Evolutionary conservation across 2,113 vertebrate genomes (phyloP).

Genomic region (Elaphurus davidianus): DNA sequence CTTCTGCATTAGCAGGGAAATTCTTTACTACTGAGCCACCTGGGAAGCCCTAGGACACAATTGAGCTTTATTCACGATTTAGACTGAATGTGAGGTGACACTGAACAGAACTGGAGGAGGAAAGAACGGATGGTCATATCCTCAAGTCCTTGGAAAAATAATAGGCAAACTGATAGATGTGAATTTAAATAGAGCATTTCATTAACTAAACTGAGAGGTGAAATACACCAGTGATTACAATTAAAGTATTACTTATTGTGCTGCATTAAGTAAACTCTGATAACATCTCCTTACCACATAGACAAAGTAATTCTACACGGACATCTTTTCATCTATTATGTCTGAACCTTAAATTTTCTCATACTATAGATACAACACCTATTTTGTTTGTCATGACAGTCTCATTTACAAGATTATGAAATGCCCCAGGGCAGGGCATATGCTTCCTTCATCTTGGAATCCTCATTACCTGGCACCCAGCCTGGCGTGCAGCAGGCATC

Average conservation of each 20-base stretch:
- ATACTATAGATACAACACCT: neutral
- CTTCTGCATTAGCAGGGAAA: neutral
- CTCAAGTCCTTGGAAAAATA: neutral
- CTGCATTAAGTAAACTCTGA: neutral
- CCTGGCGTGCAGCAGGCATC: neutral
- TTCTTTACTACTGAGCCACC: neutral
- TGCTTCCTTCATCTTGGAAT: neutral
- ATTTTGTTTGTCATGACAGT: neutral
- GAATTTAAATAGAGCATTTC: neutral
- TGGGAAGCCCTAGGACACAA: neutral
- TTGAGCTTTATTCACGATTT: neutral
- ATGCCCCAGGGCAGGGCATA: neutral
- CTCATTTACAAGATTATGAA: neutral
- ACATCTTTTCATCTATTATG: neutral
- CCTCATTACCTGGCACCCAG: neutral
- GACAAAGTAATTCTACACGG: neutral
- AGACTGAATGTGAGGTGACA: neutral
- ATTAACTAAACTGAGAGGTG: neutral
- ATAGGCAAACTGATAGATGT: neutral
- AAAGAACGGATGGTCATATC: too few relatives aligned
- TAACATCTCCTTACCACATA: neutral
- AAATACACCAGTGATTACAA: neutral
- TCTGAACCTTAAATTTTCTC: neutral
- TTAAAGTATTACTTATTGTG: neutral
- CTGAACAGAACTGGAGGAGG: neutral